Conservation (phyloP, 2,113 vertebrate genomes). For the Sylvilagus bachmani region DNA sequence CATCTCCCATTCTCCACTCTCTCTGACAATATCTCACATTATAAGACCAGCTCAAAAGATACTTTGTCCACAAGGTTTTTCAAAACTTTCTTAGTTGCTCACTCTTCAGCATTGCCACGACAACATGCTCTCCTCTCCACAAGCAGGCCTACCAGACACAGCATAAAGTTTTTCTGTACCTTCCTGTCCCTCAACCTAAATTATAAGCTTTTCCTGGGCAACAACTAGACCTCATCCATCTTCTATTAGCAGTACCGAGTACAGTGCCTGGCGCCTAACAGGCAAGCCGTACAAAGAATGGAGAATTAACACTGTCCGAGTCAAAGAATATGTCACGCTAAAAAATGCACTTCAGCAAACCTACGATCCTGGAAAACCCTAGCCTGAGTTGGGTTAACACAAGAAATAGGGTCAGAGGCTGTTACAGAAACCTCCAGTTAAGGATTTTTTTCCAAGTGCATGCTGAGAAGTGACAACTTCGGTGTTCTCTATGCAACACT, state of each 20-base stretch:
- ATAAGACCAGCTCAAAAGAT: slow-evolving; percentile 26
- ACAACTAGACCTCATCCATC: neutral
- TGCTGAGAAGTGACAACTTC: neutral
- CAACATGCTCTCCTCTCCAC: neutral
- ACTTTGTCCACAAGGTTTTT: neutral
- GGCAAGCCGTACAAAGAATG: neutral
- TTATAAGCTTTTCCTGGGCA: neutral
- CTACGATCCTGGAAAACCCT: neutral
- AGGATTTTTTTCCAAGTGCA: neutral
- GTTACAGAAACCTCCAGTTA: neutral
- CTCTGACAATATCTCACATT: neutral
- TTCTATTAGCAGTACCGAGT: neutral
- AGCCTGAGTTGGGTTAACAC: neutral
- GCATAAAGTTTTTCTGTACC: neutral
- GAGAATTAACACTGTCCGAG: neutral
- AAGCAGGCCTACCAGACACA: neutral
- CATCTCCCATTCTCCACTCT: neutral
- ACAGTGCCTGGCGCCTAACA: neutral
- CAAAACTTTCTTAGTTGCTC: neutral
- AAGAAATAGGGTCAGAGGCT: neutral
- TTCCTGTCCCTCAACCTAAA: slow-evolving; percentile 9
- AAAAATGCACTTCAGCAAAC: neutral
- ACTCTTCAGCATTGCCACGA: neutral
- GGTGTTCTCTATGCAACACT: neutral
- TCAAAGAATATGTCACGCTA: neutral